Evolutionary conservation across 2,888 invertebrate genomes (phyloP).

Genomic region (Dryocosmus kuriphilus): DNA sequence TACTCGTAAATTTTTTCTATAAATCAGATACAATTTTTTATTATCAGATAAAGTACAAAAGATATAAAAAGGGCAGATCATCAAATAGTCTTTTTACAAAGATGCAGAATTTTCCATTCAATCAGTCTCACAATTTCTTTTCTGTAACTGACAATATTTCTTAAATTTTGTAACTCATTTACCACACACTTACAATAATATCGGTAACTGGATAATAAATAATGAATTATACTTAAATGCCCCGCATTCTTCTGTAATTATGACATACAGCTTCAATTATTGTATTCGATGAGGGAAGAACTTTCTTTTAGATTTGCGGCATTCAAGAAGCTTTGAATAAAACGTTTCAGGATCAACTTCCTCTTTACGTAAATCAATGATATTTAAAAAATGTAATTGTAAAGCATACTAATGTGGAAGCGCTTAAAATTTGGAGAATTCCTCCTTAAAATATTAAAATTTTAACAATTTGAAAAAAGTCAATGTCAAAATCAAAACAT

Average conservation of each 20-base stretch:
- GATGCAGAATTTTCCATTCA: background rate
- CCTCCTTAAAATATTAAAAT: too few species aligned
- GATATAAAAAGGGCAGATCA: background rate
- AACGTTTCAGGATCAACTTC: slow-evolving; percentile 67
- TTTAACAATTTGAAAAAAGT: too few species aligned
- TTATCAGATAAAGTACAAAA: background rate
- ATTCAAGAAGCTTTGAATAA: slow-evolving; percentile 61
- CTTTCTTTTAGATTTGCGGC: slow-evolving; percentile 65
- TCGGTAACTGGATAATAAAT: background rate
- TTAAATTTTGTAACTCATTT: background rate
- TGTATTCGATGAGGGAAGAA: slow-evolving; percentile 64
- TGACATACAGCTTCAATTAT: slow-evolving; percentile 55
- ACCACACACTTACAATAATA: background rate
- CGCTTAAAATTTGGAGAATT: too few species aligned
- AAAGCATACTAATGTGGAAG: too few species aligned
- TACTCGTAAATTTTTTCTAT: background rate
- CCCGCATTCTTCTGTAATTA: slow-evolving; percentile 37
- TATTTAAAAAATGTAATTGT: too few species aligned
- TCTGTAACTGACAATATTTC: background rate
- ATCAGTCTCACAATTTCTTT: background rate
- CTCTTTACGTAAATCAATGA: slow-evolving; percentile 37
- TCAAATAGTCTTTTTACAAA: background rate
- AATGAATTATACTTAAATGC: background rate
- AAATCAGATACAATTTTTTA: background rate
- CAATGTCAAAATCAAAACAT: too few species aligned